These are phyloP conservation scores for Platyscapa corneri DNA, from an alignment of 1,140 invertebrate species.

Conservation along the genomic window DNA sequence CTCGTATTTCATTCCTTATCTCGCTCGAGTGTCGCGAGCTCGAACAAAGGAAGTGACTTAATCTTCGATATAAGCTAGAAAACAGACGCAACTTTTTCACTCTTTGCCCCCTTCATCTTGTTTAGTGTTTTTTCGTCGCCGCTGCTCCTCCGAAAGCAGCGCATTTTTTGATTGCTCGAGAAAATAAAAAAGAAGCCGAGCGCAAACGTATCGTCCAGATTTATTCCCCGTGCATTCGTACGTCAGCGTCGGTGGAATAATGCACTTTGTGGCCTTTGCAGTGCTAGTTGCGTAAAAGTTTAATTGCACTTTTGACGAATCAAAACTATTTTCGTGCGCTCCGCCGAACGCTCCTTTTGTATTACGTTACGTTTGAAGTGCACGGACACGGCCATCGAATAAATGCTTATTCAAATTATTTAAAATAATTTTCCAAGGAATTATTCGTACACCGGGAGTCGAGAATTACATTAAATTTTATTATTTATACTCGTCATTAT, in stretches of 20 bases:
- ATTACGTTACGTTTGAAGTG: neutral
- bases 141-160: neutral
- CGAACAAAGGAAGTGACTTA: constrained; percentile 45
- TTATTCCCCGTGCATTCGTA: neutral
- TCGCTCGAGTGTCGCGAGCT: neutral
- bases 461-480: neutral
- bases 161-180: neutral
- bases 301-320: constrained; percentile 10
- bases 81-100: neutral
- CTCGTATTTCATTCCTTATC: constrained; percentile 48
- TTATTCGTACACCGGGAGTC: neutral
- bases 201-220: neutral
- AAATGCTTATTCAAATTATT: neutral
- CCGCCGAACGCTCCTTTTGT: neutral
- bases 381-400: neutral
- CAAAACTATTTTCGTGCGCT: neutral
- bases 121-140: neutral
- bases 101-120: neutral
- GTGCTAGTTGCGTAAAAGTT: neutral
- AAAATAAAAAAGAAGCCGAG: neutral
- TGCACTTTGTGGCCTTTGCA: neutral
- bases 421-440: neutral
- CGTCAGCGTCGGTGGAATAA: neutral
- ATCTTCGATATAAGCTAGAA: constrained; percentile 6
- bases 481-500: neutral